Percentiles rank a stretch among this genome's conserved stretches.
Conservation (phyloP, 2,888 invertebrate species). For the Nymphalis urticae region DNA sequence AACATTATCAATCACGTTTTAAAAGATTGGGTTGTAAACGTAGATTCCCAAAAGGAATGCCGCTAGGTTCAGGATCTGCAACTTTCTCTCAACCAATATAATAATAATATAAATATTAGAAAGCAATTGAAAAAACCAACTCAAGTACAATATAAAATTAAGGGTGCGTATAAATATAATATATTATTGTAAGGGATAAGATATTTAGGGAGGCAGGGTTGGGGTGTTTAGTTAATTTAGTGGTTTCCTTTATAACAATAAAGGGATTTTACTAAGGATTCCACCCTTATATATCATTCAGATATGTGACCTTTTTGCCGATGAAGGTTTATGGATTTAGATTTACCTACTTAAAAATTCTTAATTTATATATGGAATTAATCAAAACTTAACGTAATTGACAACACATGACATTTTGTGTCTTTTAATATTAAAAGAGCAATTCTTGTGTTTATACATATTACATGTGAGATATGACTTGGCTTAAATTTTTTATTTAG, state of each 20-base stretch:
- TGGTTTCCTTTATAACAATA: conserved; percentile 31
- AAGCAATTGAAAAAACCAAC: neutral
- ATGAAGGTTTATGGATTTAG: neutral
- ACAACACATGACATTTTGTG: neutral
- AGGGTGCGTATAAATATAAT: conserved; percentile 5
- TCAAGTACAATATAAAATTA: neutral
- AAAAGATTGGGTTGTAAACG: no score
- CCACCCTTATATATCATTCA: neutral
- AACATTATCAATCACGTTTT: no score
- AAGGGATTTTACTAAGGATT: conserved; percentile 17
- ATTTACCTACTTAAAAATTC: neutral
- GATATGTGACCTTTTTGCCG: neutral
- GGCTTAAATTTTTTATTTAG: no score
- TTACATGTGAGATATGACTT: no score
- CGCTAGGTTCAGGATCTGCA: no score
- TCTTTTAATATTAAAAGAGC: no score
- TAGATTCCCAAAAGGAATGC: no score
- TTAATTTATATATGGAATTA: neutral
- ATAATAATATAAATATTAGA: no score
- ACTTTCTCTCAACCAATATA: no score
- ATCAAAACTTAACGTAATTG: neutral
- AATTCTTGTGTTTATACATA: no score
- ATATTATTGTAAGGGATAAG: conserved; percentile 8
- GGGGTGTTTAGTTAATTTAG: conserved; percentile 30
- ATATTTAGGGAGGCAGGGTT: conserved; percentile 4